Evolutionary conservation across 2,797 vertebrate species (phyloP).

Genomic region (Urosaurus nigricauda): DNA sequence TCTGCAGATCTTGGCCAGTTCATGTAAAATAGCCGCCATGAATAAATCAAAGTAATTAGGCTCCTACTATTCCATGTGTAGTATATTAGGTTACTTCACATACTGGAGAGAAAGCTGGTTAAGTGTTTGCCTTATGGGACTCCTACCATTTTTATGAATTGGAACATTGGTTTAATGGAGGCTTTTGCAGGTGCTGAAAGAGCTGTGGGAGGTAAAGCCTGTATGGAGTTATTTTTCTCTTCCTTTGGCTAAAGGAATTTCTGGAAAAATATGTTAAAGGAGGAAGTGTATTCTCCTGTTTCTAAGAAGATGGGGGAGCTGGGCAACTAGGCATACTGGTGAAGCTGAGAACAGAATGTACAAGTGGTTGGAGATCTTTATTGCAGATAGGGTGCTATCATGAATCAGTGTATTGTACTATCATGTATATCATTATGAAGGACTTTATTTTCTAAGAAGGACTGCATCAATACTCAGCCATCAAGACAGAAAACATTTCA

Average conservation of each 20-base stretch:
- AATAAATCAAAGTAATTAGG: not conserved
- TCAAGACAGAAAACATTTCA: not conserved
- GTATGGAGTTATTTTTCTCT: not conserved
- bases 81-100: not conserved
- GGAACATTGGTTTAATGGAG: slow-evolving; percentile 14
- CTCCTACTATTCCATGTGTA: not conserved
- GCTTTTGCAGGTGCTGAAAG: slow-evolving; percentile 38
- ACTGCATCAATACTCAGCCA: slow-evolving; percentile 29
- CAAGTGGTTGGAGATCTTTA: slow-evolving; percentile 15
- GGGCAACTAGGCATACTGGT: not conserved
- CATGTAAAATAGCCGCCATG: not conserved
- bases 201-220: not conserved
- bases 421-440: fast-evolving
- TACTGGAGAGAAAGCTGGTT: not conserved
- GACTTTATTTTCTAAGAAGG: slow-evolving; percentile 12
- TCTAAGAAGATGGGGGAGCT: fast-evolving
- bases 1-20: not conserved
- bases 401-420: not conserved
- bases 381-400: not conserved
- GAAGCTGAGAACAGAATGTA: slow-evolving; percentile 21
- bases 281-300: slow-evolving; percentile 25
- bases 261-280: slow-evolving; percentile 26
- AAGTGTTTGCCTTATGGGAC: slow-evolving; percentile 6
- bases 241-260: not conserved
- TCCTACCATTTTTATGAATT: slow-evolving; percentile 7